Evolutionary conservation across 1,140 invertebrate species (phyloP), one percentile per base, ranked within the genome.

Genomic region (Drosophila parvula): DNA sequence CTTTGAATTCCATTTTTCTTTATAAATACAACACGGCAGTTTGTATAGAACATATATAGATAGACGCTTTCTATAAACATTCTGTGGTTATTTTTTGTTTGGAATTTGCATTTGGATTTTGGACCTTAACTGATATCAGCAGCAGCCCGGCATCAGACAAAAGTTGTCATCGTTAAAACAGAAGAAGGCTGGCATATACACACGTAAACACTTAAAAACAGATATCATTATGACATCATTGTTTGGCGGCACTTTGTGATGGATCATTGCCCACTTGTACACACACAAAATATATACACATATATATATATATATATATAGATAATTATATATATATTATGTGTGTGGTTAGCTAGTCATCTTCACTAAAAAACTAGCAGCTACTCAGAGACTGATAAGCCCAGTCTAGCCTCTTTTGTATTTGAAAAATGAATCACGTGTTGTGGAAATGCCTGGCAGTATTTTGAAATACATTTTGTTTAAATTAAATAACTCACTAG

Each of bases 221-320:
- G 56, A 60, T 80, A 68, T 55, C 40, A 36, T 45, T 43, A 71
- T 85, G 82, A 85, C 79, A 79, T 86, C 82, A 85, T 77, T 76
- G 40, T 60, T 43, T 50, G 50, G 50, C 63, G 48, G 36, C 32
- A 50, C 55, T 68, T 53, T 69, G 32, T 50, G 71, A 68, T 70
- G 62, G 71, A 79, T 85, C 77, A 78, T 74, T 78, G 67, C 67
- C 51, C 64, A 67, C 12, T 40, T 34, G 50, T 44, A 64, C 16
- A 58, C 38, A 77, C 38, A 40, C 9, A 48, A 10, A 14, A 34
- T 14, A 50, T 36, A 58, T 40, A 45, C 5, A 38, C 12, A 11
- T 7, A 22, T 44, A 44, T 59, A 45, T 12, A 55, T 68, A 30
- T 27, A 57, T 18, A n/a, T 10, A 27, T 53, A 43, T 58, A 45